A percentile compares a stretch with the other conserved stretches of the same genome.
Evolutionary conservation across 2,113 vertebrate genomes (phyloP).

Genomic region (Empidonax traillii): DNA sequence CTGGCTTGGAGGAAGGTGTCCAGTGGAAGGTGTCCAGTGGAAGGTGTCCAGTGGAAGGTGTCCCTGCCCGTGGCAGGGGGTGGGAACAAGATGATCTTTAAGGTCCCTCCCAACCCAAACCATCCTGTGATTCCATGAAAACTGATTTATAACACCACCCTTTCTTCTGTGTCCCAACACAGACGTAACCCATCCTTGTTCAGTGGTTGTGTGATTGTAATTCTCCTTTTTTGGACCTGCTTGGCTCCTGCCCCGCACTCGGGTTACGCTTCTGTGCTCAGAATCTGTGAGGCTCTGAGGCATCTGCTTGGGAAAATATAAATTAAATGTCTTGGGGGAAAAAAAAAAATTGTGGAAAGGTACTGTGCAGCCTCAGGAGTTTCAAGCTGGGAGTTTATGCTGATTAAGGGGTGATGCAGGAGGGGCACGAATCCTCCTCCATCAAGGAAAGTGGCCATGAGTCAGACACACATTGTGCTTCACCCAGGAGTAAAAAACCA

Average conservation of each 20-base stretch:
- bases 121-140: neutral
- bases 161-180: neutral
- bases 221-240: neutral
- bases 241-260: neutral
- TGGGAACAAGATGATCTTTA: neutral
- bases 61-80: neutral
- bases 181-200: neutral
- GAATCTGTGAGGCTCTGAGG: neutral
- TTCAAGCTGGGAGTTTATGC: neutral
- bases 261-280: neutral
- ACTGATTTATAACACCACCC: neutral
- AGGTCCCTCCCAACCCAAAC: neutral
- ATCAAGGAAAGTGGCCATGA: neutral
- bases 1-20: neutral
- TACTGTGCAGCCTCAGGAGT: neutral
- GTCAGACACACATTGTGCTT: neutral
- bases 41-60: neutral
- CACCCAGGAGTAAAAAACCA: neutral
- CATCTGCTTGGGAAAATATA: neutral
- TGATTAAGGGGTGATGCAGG: neutral
- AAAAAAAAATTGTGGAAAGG: neutral
- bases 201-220: neutral
- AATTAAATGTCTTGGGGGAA: neutral
- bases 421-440: neutral
- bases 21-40: no score